phyloP scores from a whole-genome alignment of 53 echinoderm and acorn worm genomes.

The Mesocentrotus franciscanus region DNA sequence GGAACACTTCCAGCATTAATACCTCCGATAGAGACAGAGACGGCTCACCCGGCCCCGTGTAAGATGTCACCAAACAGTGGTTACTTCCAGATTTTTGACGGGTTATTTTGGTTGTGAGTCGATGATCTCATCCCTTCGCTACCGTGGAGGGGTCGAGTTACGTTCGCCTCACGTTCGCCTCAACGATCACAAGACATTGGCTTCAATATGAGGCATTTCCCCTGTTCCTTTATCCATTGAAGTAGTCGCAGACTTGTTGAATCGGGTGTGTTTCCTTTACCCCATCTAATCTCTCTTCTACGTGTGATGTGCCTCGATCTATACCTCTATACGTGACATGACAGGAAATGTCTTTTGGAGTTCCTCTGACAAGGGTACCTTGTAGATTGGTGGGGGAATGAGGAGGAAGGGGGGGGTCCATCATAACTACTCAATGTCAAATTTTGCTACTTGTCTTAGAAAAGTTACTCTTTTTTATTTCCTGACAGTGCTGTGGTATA shows the following conservation, averaged over 20 bases:
- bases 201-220: slow-evolving; percentile 60
- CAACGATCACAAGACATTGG: slow-evolving; percentile 49
- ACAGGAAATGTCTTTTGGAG: not conserved
- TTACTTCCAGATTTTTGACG: slow-evolving; percentile 8
- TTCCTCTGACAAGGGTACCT: not conserved
- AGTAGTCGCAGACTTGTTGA: slow-evolving; percentile 49
- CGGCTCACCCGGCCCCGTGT: not conserved
- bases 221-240: not conserved
- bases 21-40: not conserved
- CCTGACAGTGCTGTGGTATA: not conserved
- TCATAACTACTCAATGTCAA: not conserved
- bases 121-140: slow-evolving; percentile 43
- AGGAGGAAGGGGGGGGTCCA: not conserved
- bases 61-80: slow-evolving; percentile 2
- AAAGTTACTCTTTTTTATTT: not conserved
- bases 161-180: slow-evolving; percentile 36
- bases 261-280: slow-evolving; percentile 60
- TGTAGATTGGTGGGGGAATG: not conserved
- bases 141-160: slow-evolving; percentile 32
- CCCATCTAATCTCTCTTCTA: slow-evolving; percentile 31
- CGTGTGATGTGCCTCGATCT: slow-evolving; percentile 11
- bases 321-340: not conserved
- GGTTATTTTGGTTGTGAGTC: slow-evolving; percentile 41
- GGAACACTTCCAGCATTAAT: slow-evolving; percentile 4
- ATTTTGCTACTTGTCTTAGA: not conserved